Base-by-base conservation (phyloP, 2,888 invertebrate species). In the Rugalucina vietnamica region DNA sequence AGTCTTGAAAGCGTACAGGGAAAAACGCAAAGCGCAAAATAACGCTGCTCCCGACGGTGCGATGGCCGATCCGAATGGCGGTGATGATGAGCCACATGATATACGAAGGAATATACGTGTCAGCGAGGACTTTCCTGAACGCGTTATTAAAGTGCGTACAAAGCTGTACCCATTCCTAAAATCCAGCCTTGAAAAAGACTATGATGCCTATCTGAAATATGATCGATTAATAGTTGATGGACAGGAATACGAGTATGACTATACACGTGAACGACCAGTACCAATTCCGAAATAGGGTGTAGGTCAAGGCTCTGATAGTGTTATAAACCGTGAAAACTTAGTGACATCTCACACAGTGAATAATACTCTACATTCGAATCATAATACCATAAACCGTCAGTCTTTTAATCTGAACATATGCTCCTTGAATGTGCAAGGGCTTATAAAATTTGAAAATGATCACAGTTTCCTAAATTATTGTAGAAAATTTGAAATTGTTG, bases 401-500 rank as follows among this genome's bases (percentile, higher is more conserved):
- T n/a, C n/a, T n/a, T n/a, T 37, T 71, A 37, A 71, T 14, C n/a
- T 36, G 5, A 36, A 10, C 29, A 71, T 65, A 57, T 81, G 76
- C 43, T 71, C 81, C 21, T 4, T 81, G 29, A 81, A 81, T 65
- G 70, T 81, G 4, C 50, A 43, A 54, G 81, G 70, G 8, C 21
- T 60, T 27, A 60, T 29, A 60, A 60, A 60, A 29, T 60, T 29
- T 60, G 60, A 60, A 60, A 18, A 60, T 60, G 60, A 60, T 27
- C 24, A 60, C 5, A 2, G 8, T 3, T 60, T 60, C 29, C 12
- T 60, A 27, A 36, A 70, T 12, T 70, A 70, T 72, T 78, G 72
- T 24, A 50, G 32, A 57, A 18, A 49, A 50, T 57, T 36, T 18
- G 71, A 72, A 27, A 60, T 72, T 29, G 43, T 78, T 21, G 49